phyloP scores from a whole-genome alignment of 2,888 invertebrate genomes.

The Tuta absoluta region DNA sequence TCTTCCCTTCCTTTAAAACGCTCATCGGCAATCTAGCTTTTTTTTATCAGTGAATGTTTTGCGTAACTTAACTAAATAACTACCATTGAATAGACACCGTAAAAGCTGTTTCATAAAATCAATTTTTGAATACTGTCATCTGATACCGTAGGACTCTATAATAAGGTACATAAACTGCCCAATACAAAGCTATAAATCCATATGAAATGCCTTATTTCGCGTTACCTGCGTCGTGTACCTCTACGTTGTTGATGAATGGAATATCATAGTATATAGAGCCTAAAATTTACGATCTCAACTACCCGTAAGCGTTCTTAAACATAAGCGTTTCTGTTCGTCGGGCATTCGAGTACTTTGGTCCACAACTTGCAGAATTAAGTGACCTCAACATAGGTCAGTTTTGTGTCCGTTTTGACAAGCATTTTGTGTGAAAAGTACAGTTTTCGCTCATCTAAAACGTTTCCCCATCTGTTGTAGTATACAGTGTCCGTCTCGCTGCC shows the following conservation, averaged over 20 bases:
- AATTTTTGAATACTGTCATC: neutral
- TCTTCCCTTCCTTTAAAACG: too few species aligned
- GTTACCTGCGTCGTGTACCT: conserved; percentile 77
- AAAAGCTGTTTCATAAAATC: neutral
- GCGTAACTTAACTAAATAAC: neutral
- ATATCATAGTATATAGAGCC: conserved; percentile 70
- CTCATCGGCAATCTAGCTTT: too few species aligned
- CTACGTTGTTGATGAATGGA: conserved; percentile 68
- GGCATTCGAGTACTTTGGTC: conserved; percentile 40
- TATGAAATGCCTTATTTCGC: conserved; percentile 77
- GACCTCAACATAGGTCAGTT: too few species aligned
- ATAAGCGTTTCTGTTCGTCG: conserved; percentile 54
- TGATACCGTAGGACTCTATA: conserved; percentile 21
- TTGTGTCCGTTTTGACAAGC: neutral
- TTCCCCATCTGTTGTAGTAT: conserved; percentile 40
- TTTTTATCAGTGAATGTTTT: too few species aligned
- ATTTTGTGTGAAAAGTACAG: neutral
- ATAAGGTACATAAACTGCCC: conserved; percentile 50
- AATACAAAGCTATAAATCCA: conserved; percentile 45
- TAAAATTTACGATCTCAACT: conserved; percentile 78
- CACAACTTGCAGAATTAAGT: conserved; percentile 29
- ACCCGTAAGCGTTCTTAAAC: conserved; percentile 71
- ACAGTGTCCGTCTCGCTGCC: conserved; percentile 53
- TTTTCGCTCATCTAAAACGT: conserved; percentile 29
- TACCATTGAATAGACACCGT: neutral